Percentiles rank a stretch among this genome's conserved stretches.
Conservation (phyloP, 2,113 vertebrate species). For the Cichladusa arquata region DNA sequence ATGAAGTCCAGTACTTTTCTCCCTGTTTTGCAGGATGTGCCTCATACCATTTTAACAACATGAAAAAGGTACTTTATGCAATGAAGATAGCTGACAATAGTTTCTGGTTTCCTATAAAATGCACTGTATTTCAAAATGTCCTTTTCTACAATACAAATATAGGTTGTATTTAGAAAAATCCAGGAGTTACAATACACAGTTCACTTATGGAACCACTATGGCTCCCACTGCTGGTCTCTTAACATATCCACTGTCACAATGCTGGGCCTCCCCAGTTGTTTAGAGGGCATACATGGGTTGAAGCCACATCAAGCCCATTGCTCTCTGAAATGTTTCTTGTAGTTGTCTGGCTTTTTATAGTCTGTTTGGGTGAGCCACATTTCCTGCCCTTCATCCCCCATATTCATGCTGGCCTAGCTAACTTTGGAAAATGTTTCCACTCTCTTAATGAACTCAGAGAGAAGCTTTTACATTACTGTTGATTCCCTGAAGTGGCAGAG, state of each 20-base stretch:
- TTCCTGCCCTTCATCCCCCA: neutral
- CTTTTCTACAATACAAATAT: neutral
- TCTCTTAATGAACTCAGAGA: neutral
- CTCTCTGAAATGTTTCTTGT: neutral
- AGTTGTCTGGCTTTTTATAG: neutral
- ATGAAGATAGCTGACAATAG: neutral
- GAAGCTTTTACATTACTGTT: neutral
- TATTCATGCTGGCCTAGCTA: neutral
- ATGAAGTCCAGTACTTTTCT: conserved; percentile 80
- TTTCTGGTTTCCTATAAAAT: neutral
- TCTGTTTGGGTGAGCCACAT: neutral
- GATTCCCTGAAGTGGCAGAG: neutral
- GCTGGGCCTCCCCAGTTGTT: neutral
- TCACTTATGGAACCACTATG: neutral
- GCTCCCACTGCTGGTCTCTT: neutral
- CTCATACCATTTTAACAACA: neutral
- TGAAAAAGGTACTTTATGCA: conserved; percentile 64
- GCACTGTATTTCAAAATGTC: neutral
- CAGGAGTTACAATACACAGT: fast-evolving
- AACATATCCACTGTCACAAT: fast-evolving
- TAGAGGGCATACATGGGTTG: neutral
- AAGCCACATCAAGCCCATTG: neutral
- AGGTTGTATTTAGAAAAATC: neutral
- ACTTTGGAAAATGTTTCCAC: neutral
- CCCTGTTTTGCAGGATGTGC: conserved; percentile 80